These are phyloP conservation scores for Pyrocoelia pectoralis DNA, from an alignment of 2,888 invertebrate species.

Conservation along the genomic window DNA sequence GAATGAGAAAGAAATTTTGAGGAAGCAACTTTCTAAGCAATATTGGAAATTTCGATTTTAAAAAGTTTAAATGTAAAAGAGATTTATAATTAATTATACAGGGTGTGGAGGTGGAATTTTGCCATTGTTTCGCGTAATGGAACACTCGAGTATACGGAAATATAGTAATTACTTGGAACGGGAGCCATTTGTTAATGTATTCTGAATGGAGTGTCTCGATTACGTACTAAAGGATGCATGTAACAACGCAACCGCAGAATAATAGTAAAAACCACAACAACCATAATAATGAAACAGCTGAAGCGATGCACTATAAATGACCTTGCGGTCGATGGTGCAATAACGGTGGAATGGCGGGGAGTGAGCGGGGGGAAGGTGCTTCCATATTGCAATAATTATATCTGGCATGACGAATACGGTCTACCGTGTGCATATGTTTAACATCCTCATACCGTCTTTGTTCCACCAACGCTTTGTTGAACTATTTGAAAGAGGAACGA, in stretches of 20 bases:
- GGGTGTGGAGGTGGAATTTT: too few relatives aligned
- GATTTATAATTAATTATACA: too few relatives aligned
- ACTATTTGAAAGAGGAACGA: constrained; percentile 1
- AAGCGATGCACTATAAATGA: constrained; percentile 32
- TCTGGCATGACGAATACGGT: constrained; percentile 34
- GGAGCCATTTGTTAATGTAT: too few relatives aligned
- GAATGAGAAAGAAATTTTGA: too few relatives aligned
- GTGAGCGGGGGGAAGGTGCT: constrained; percentile 8
- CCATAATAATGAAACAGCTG: constrained; percentile 30
- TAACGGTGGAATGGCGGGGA: constrained; percentile 10
- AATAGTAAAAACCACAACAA: constrained; percentile 26
- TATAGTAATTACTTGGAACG: too few relatives aligned
- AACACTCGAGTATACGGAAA: too few relatives aligned
- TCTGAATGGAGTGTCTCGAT: too few relatives aligned
- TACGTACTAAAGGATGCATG: neutral
- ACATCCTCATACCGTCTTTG: constrained; percentile 27
- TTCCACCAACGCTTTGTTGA: constrained; percentile 1
- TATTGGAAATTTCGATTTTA: too few relatives aligned
- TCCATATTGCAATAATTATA: constrained; percentile 35
- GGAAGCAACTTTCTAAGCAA: too few relatives aligned
- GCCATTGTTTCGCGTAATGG: too few relatives aligned
- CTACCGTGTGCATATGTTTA: constrained; percentile 29
- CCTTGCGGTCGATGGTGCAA: constrained; percentile 33
- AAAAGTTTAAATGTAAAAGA: too few relatives aligned
- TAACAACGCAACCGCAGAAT: neutral